Base-by-base conservation (phyloP, 30 jellyfish, hydroid and myxozoan genomes). In the Catostylus mosaicus region DNA sequence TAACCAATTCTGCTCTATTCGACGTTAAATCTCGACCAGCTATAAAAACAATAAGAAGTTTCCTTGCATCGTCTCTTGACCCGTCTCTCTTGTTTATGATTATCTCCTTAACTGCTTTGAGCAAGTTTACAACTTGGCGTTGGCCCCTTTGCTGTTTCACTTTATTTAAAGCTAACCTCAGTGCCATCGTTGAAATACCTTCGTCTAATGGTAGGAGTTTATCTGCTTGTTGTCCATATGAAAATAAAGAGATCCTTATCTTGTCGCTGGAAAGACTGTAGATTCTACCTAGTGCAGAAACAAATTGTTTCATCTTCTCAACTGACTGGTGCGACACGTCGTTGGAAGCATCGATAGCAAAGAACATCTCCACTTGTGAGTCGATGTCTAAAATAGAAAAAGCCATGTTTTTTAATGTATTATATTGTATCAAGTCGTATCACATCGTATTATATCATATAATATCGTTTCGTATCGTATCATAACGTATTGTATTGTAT, bases 281-380 rank as follows among this genome's bases (percentile, higher is more conserved):
- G 51, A 32, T 66, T 30, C 56, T 65, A 1, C 48, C 77, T 34
- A n/a, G 71, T 11, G 54, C 57, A 30, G 57, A 35, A 32, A 74
- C 85, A 50, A 50, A 75, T 19, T 57, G 64, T 16, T 40, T 59
- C 31, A 86, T 77, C 26, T 51, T 51, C 14, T 37, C 52, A 84
- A 89, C 30, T 35, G 72, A 32, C 19, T 30, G 12, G 8, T 64
- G 62, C n/a, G 79, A 14, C 2, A 86, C 79, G 32, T 75, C 79
- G 40, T 74, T 59, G 0, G 96, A 86, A 52, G 91, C 68, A 59
- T 86, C 96, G 9, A 46, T 36, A 3, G 67, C 52, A 33, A 52
- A 38, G 57, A 73, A 73, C 2, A 73, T 23, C 30, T 52, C 70
- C 1, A 46, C 18, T 7, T 33, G 56, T 30, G 33, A 40, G 19